Conservation (phyloP, 2,888 invertebrate genomes). For the Cheilosia pagana region DNA sequence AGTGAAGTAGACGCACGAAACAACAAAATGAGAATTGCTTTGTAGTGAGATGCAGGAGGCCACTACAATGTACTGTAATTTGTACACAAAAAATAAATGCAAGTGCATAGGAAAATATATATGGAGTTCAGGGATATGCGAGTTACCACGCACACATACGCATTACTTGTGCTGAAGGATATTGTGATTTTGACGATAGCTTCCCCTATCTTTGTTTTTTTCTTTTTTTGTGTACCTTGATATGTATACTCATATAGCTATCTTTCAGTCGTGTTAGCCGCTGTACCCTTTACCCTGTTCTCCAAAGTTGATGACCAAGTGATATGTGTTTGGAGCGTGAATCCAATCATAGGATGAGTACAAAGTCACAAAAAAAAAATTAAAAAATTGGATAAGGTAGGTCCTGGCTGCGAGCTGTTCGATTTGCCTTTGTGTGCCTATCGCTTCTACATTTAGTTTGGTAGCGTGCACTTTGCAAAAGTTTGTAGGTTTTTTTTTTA, state of each 20-base stretch:
- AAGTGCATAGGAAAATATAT: constrained; percentile 18
- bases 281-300: constrained; percentile 17
- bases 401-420: constrained; percentile 31
- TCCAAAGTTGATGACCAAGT: constrained; percentile 39
- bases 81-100: constrained; percentile 39
- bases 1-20: constrained; percentile 6
- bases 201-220: constrained; percentile 29
- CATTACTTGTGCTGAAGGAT: constrained; percentile 28
- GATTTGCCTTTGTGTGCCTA: constrained; percentile 39
- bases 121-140: constrained; percentile 14
- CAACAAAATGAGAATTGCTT: constrained; percentile 29
- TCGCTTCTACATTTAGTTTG: constrained; percentile 31
- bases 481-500: constrained; percentile 22
- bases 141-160: constrained; percentile 32
- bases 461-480: constrained; percentile 21
- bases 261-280: constrained; percentile 24
- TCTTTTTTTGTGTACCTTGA: not conserved
- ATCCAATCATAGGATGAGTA: constrained; percentile 36
- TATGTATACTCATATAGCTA: not conserved
- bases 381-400: constrained; percentile 41
- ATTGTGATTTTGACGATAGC: constrained; percentile 33
- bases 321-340: constrained; percentile 37
- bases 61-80: constrained; percentile 25
- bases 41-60: constrained; percentile 8
- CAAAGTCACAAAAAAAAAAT: constrained; percentile 30